These are phyloP conservation scores for Colossoma macropomum DNA, from an alignment of 2,113 vertebrate genomes.

Conservation along the genomic window DNA sequence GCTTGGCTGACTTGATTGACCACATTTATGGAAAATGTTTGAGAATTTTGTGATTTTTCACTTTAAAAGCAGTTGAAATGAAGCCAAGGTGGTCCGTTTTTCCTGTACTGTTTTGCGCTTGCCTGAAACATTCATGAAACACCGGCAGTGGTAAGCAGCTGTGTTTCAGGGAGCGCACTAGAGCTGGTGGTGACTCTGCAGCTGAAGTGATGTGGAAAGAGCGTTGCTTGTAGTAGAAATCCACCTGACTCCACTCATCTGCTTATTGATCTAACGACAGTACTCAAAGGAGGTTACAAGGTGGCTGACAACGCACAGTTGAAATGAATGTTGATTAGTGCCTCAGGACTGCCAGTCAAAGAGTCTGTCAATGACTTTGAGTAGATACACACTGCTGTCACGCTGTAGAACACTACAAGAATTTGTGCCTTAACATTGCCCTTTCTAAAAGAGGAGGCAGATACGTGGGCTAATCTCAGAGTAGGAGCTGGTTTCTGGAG, in stretches of 20 bases:
- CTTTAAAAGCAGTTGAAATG: too few species aligned
- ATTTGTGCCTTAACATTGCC: too few species aligned
- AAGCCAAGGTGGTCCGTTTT: too few species aligned
- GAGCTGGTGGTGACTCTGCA: neutral
- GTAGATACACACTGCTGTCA: neutral
- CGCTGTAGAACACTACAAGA: neutral
- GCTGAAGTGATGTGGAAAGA: neutral
- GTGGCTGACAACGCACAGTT: neutral
- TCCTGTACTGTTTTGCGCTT: too few species aligned
- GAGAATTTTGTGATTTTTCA: too few species aligned
- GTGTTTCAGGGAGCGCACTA: neutral
- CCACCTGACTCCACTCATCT: neutral
- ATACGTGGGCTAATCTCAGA: neutral
- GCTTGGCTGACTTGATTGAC: too few species aligned
- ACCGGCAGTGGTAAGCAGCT: neutral
- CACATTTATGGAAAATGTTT: too few species aligned
- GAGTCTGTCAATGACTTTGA: neutral
- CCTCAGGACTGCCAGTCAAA: neutral
- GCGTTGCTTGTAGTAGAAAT: neutral
- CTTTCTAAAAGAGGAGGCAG: neutral
- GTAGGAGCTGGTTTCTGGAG: neutral
- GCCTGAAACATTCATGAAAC: neutral
- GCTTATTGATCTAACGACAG: neutral
- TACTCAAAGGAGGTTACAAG: neutral
- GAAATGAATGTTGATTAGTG: constrained; percentile 10